phyloP scores from a whole-genome alignment of 2,888 invertebrate species.

The Nematopogon swammerdamellus region DNA sequence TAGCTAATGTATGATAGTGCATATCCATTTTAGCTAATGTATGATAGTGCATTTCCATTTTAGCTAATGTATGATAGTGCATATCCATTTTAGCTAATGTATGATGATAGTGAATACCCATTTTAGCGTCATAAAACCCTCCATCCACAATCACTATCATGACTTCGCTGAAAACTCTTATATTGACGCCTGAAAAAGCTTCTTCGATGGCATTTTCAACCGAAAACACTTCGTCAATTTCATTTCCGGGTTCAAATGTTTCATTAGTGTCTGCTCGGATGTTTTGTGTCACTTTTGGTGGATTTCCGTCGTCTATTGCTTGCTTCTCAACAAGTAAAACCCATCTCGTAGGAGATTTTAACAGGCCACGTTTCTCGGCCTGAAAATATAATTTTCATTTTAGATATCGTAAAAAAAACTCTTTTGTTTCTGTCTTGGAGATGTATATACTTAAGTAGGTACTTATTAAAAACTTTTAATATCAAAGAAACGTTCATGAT shows the following conservation, averaged over 20 bases:
- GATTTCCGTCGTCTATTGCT: neutral
- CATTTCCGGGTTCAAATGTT: neutral
- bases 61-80: no score
- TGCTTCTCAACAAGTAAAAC: conserved; percentile 4
- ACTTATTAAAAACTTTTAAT: neutral
- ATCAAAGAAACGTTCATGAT: neutral
- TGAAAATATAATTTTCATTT: no score
- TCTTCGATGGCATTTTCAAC: neutral
- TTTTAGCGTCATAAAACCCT: neutral
- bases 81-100: no score
- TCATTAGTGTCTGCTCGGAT: no score
- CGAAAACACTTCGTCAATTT: neutral
- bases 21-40: no score
- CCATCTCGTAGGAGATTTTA: conserved; percentile 10
- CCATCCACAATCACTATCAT: neutral
- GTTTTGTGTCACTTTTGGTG: neutral
- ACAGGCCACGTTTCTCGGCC: conserved; percentile 7
- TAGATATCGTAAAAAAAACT: no score
- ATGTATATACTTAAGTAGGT: neutral
- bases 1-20: no score
- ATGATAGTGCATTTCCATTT: no score
- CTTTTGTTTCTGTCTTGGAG: no score
- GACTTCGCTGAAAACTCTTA: neutral
- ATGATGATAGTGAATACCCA: no score
- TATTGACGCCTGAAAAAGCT: neutral